Evolutionary conservation across 2,888 invertebrate species (phyloP), one percentile per base, ranked within the genome.

Genomic region (Dolomedes plantarius): DNA sequence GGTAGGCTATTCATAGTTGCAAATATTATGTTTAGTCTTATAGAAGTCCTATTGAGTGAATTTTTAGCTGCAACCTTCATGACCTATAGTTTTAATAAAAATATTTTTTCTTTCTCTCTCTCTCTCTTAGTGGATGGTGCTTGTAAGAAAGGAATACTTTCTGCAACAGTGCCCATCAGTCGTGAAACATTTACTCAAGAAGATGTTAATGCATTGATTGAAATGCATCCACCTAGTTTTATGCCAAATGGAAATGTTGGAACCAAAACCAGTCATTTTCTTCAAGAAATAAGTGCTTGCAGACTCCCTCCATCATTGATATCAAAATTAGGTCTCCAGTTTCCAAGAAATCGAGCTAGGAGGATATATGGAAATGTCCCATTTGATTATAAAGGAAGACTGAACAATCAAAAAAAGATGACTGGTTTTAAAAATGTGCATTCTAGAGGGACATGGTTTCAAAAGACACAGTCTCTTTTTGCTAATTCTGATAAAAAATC

Each of bases 181-280:
- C 88, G 90, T 73, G 90, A 90, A 81, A 78, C 83, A 2, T 90
- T 91, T 78, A 90, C 90, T 7, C 68, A 88, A 68, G 77, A 82
- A 32, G 91, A 91, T 86, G 88, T 91, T 9, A 46, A 89, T n/a
- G 56, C 65, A 29, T 79, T 90, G 27, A 81, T 90, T 27, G 91
- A 92, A 88, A 88, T 92, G 79, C 89, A 90, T 32, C 91, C 91
- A 11, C 91, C 91, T 0, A 29, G 89, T 67, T 87, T 92, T 1
- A 92, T 93, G 92, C 92, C 92, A 3, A 89, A 92, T 85, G 93
- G 93, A 31, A 93, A 93, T 90, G 93, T 93, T 50, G 93, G 93
- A 5, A 93, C 93, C 1, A 92, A 92, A 1, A 93, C 92, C 9
- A 89, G 88, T 36, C 89, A 91, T 83, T 93, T 93, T 89, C 88